These are phyloP conservation scores for Stenodera caucasica DNA, from an alignment of 2,888 invertebrate species.

Conservation along the genomic window DNA sequence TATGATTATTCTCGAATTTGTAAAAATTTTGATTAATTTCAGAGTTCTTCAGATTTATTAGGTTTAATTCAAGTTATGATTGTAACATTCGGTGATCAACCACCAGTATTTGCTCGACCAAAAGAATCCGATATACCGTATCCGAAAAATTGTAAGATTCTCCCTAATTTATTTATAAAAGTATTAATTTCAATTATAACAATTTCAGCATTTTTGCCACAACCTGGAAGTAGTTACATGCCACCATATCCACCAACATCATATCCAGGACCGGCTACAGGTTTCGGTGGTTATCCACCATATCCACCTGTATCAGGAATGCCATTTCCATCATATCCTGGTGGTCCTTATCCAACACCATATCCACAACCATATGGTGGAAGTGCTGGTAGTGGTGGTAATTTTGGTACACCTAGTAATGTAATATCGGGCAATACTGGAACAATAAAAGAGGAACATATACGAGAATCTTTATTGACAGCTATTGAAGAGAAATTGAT, in stretches of 20 bases:
- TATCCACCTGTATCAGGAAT: constrained; percentile 30
- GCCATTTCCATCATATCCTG: constrained; percentile 27
- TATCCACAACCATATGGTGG: constrained; percentile 34
- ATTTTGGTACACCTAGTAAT: constrained; percentile 46
- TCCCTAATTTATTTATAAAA: neutral
- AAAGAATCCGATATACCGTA: constrained; percentile 60
- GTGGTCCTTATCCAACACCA: constrained; percentile 37
- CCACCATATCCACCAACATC: constrained; percentile 38
- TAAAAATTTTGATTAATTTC: constrained; percentile 41
- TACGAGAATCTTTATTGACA: constrained; percentile 88
- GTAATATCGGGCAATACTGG: constrained; percentile 60
- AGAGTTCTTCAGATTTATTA: constrained; percentile 81
- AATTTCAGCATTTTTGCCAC: constrained; percentile 56
- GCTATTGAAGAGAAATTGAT: constrained; percentile 95
- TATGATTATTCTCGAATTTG: too few relatives aligned
- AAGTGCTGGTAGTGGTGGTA: constrained; percentile 28
- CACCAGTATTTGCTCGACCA: constrained; percentile 86
- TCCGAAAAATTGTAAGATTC: constrained; percentile 57
- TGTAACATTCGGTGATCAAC: constrained; percentile 90
- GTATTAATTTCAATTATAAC: constrained; percentile 8
- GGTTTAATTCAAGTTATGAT: constrained; percentile 90
- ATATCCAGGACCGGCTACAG: constrained; percentile 26
- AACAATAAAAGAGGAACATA: constrained; percentile 94
- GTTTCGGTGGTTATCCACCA: constrained; percentile 33
- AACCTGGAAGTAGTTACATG: constrained; percentile 46